Base-by-base conservation (phyloP, 2,888 invertebrate species). In the Pimpla rufipes region DNA sequence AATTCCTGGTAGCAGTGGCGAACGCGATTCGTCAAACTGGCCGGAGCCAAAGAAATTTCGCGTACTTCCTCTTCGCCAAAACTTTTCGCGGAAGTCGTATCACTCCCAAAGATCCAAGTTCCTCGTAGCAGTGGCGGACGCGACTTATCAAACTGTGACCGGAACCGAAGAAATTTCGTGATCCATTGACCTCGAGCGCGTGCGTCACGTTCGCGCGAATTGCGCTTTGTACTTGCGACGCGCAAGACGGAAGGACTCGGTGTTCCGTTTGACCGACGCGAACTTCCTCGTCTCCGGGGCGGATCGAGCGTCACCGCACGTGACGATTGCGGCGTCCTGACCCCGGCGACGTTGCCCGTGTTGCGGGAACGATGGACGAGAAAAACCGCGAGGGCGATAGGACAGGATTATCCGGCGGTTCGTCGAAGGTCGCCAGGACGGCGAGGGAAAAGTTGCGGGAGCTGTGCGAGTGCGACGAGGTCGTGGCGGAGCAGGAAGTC, bases 401-500 rank as follows among this genome's bases (percentile, higher is more conserved):
- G 21, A 67, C 45, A n/a, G 29, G 50, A 59, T n/a, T 67, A 16
- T 47, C 76, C 50, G 77, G 68, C 45, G 21, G 50, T 6, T 4
- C 67, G 64, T 13, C 21, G 55, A 74, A 73, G 74, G 52, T 66
- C 57, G 59, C 23, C 59, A 76, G 57, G 52, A 81, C 73, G 8
- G 74, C 77, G 8, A 87, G 71, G 10, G 85, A 84, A 0, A 88
- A 87, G 73, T 11, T 90, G 16, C 82, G 67, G 11, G 87, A 87
- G 55, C 78, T 91, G 1, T 88, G 86, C 42, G 81, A 89, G 29
- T 89, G 90, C 81, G 87, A 90, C 7, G 79, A 88, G 35, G 74
- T 90, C 16, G 71, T 91, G 8, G 88, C 89, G 16, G 67, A 84
- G 0, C 88, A 87, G 21, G 89, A 90, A 45, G 74, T 90, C 16